Evolutionary conservation across 2,113 vertebrate genomes (phyloP), one percentile per base, ranked within the genome.

Genomic region (Eonycteris spelaea): DNA sequence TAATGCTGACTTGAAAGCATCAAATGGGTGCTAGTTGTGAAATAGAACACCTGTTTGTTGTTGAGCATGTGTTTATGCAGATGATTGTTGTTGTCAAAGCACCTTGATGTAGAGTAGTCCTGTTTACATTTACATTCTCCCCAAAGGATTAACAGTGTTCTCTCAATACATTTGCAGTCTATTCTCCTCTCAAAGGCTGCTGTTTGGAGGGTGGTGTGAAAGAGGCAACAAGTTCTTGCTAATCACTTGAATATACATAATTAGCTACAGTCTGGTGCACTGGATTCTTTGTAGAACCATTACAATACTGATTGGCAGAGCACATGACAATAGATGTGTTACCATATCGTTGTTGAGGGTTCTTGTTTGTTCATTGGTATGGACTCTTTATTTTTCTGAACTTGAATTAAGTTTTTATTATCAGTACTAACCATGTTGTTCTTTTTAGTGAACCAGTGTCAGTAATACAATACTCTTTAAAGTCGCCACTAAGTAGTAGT

Each of bases 31-130:
- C 97, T 98, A 98, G 98, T 99, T 99, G 99, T 99, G 99, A 99
- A 99, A 98, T 92, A 98, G 99, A 99, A 99, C 99, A 99, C 99
- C 99, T 99, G 99, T 99, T 99, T 99, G 99, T 99, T 99, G 98
- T 99, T 98, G 98, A 98, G 98, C 98, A 98, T 98, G 98, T 99
- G 98, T 99, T 99, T 99, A 98, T 99, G 98, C 98, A 99, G 99
- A 99, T 99, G 98, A 99, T 98, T 98, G 99, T 98, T 99, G 99
- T 99, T 99, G 99, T 99, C 99, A 99, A 98, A 99, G 98, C 99
- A 99, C 99, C 98, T 98, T 99, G 98, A 99, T 99, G 99, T 98
- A 97, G 98, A 99, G 98, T 98, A 98, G 98, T 98, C 98, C 98
- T 99, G 99, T 99, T 99, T 99, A 99, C 98, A 98, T 98, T 98